phyloP scores from a whole-genome alignment of 2,888 invertebrate species.

The Microchrysa polita region DNA sequence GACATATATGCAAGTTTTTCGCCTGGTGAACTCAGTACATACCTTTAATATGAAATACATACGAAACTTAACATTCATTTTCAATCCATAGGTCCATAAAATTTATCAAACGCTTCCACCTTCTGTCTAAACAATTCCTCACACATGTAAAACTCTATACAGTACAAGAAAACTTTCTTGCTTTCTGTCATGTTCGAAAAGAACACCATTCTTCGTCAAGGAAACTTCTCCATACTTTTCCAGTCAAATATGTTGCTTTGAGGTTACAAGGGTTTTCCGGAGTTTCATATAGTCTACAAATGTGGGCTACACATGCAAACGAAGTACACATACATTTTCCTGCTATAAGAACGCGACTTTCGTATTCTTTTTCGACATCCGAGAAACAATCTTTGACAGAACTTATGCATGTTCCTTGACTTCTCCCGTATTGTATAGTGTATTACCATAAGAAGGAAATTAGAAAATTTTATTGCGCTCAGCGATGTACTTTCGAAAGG shows the following conservation, averaged over 20 bases:
- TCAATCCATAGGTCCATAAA: too few relatives aligned
- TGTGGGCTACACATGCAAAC: not conserved
- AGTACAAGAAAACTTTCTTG: too few relatives aligned
- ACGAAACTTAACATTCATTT: too few relatives aligned
- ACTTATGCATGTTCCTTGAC: not conserved
- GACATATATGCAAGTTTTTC: too few relatives aligned
- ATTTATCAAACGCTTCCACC: too few relatives aligned
- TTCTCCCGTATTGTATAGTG: constrained; percentile 15
- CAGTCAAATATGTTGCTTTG: constrained; percentile 34
- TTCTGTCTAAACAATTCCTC: too few relatives aligned
- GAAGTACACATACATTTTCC: not conserved
- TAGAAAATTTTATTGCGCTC: constrained; percentile 37
- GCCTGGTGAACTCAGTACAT: too few relatives aligned
- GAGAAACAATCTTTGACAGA: not conserved
- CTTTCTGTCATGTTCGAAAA: not conserved
- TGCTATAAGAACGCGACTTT: not conserved
- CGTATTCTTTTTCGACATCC: not conserved
- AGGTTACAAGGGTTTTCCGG: constrained; percentile 43
- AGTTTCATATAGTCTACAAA: constrained; percentile 2
- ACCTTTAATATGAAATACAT: too few relatives aligned
- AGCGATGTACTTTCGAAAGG: not conserved
- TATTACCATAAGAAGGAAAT: constrained; percentile 44
- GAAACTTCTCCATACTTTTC: constrained; percentile 31
- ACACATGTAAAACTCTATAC: too few relatives aligned
- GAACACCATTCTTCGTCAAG: not conserved